phyloP scores from a whole-genome alignment of 2,797 vertebrate species.

The Valencia hispanica region DNA sequence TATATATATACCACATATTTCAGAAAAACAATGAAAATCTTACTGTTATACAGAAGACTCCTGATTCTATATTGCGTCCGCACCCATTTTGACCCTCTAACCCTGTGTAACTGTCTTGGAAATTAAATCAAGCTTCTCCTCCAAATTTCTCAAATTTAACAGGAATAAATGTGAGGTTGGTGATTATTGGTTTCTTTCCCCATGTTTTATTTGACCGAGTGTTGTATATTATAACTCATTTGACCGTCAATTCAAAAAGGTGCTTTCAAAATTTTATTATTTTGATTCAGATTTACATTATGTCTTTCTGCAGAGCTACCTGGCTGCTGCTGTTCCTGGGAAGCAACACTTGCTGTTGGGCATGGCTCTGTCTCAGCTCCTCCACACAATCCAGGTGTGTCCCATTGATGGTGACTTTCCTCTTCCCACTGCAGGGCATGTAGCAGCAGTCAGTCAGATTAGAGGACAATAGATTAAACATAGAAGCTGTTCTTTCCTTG shows the following conservation, averaged over 20 bases:
- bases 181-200: too few species aligned
- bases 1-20: too few species aligned
- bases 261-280: neutral
- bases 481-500: neutral
- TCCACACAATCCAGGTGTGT: constrained; percentile 85
- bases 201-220: neutral
- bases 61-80: neutral
- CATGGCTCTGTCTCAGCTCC: constrained; percentile 62
- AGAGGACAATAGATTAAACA: neutral
- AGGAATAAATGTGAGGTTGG: too few species aligned
- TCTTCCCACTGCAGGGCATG: constrained; percentile 82
- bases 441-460: constrained; percentile 6
- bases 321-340: neutral
- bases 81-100: neutral
- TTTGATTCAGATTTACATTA: neutral
- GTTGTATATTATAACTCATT: neutral
- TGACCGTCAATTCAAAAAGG: neutral
- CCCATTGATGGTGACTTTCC: constrained; percentile 81
- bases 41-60: neutral
- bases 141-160: neutral
- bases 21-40: neutral
- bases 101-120: neutral
- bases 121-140: neutral
- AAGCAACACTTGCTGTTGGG: neutral
- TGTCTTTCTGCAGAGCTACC: constrained; percentile 27